phyloP scores from a whole-genome alignment of 2,888 invertebrate genomes.

The Pelosia muscerda region DNA sequence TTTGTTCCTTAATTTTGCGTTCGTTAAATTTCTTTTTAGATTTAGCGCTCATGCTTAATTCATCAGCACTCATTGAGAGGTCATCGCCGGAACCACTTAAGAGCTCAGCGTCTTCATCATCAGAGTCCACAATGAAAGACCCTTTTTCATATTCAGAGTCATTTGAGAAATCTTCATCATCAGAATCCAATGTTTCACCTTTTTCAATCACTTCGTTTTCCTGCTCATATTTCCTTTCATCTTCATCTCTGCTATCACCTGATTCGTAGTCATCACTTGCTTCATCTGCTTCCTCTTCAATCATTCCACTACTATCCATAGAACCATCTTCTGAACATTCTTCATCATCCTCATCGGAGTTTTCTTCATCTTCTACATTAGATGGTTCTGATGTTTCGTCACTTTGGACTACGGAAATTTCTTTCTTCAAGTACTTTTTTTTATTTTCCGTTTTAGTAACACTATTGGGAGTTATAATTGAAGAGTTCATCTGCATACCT shows the following conservation, averaged over 20 bases:
- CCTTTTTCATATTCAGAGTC: constrained; percentile 83
- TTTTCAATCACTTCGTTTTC: constrained; percentile 82
- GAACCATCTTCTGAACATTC: constrained; percentile 51
- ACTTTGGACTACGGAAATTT: constrained; percentile 32
- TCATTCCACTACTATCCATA: constrained; percentile 54
- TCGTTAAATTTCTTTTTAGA: constrained; percentile 80
- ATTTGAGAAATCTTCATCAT: constrained; percentile 73
- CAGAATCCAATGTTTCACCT: constrained; percentile 84
- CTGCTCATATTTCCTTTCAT: constrained; percentile 78
- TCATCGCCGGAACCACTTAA: constrained; percentile 80
- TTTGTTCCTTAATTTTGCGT: constrained; percentile 77
- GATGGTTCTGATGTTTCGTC: constrained; percentile 21
- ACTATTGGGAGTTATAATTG: constrained; percentile 61
- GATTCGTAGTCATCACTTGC: constrained; percentile 79
- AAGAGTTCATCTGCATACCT: constrained; percentile 67
- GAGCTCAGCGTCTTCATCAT: constrained; percentile 77
- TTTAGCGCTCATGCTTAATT: constrained; percentile 75
- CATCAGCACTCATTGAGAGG: constrained; percentile 77
- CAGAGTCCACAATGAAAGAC: constrained; percentile 86
- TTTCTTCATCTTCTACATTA: constrained; percentile 35
- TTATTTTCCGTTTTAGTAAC: constrained; percentile 43
- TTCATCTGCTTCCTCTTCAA: constrained; percentile 76
- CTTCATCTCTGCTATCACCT: constrained; percentile 82
- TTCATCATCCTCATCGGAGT: constrained; percentile 32
- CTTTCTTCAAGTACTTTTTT: constrained; percentile 36